Conservation (phyloP, 1,140 invertebrate genomes). For the Cotesia vestalis region DNA sequence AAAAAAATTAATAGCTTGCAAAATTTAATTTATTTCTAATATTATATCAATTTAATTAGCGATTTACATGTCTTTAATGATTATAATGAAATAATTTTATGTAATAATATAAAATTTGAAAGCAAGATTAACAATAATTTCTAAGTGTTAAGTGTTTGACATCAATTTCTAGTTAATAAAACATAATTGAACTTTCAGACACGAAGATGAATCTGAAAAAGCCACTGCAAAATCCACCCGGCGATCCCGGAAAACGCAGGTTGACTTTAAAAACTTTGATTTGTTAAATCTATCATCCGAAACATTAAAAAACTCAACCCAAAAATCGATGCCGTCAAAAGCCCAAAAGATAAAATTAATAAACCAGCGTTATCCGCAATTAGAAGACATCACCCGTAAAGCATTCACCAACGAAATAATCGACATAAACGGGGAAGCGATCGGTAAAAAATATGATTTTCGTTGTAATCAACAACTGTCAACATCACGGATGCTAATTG, state of each 20-base stretch:
- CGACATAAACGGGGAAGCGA: constrained; percentile 52
- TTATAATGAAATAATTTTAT: too few species aligned
- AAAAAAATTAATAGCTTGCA: too few species aligned
- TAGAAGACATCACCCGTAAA: constrained; percentile 49
- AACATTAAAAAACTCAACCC: constrained; percentile 51
- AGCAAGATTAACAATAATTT: too few species aligned
- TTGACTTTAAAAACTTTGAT: constrained; percentile 53
- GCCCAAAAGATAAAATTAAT: constrained; percentile 52
- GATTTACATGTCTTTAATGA: too few species aligned
- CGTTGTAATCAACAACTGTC: constrained; percentile 55
- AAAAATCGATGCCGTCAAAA: constrained; percentile 43
- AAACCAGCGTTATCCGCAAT: constrained; percentile 53
- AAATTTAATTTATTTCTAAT: too few species aligned
- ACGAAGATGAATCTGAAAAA: constrained; percentile 36
- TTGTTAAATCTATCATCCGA: constrained; percentile 46
- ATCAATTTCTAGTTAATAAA: constrained; percentile 10
- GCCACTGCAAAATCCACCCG: constrained; percentile 34
- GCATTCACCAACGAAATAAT: constrained; percentile 46
- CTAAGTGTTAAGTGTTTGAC: too few species aligned
- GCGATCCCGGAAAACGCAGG: constrained; percentile 38
- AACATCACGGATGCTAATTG: constrained; percentile 46
- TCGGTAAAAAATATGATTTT: constrained; percentile 61
- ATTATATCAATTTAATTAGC: too few species aligned
- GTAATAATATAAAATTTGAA: too few species aligned
- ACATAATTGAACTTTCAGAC: constrained; percentile 20